Conservation (phyloP, 2,113 vertebrate species). For the Eublepharis macularius region DNA sequence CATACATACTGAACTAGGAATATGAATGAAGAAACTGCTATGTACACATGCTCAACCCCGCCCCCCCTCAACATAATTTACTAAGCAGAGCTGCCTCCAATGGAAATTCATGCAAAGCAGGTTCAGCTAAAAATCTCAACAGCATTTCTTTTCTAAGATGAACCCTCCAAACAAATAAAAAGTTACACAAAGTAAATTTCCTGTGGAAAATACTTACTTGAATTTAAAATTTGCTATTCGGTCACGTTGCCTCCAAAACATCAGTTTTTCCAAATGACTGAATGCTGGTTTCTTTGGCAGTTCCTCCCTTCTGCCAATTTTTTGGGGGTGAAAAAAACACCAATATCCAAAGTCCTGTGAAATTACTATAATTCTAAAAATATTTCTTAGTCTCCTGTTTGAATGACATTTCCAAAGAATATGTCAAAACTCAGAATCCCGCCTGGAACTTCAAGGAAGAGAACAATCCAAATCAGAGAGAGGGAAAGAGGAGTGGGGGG, state of each 20-base stretch:
- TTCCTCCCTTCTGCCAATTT: slow-evolving; percentile 52
- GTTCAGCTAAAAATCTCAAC: slow-evolving; percentile 57
- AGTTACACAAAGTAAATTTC: slow-evolving; percentile 70
- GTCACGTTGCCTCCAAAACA: slow-evolving; percentile 75
- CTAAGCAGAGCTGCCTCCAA: slow-evolving; percentile 51
- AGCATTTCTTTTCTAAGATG: slow-evolving; percentile 29
- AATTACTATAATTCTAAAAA: slow-evolving; percentile 44
- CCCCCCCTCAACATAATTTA: slow-evolving; percentile 42
- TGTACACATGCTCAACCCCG: slow-evolving; percentile 13
- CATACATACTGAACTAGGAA: slow-evolving; percentile 46
- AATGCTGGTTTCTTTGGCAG: slow-evolving; percentile 59
- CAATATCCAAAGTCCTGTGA: background rate
- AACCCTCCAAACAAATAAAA: slow-evolving; percentile 33
- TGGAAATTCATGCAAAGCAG: slow-evolving; percentile 59
- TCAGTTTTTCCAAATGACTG: slow-evolving; percentile 64
- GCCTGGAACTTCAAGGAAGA: slow-evolving; percentile 55
- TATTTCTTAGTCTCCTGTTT: slow-evolving; percentile 61
- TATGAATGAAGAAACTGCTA: slow-evolving; percentile 22
- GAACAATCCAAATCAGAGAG: slow-evolving; percentile 53
- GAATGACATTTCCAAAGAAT: slow-evolving; percentile 63
- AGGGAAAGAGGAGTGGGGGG: background rate
- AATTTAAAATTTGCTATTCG: slow-evolving; percentile 72
- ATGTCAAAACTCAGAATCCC: slow-evolving; percentile 68
- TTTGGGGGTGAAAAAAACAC: slow-evolving; percentile 11
- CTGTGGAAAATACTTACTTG: slow-evolving; percentile 79